A percentile compares a stretch with the other conserved stretches of the same genome.
These are phyloP conservation scores for Trachelus iudaicus DNA, from an alignment of 2,888 invertebrate species.

Conservation along the genomic window DNA sequence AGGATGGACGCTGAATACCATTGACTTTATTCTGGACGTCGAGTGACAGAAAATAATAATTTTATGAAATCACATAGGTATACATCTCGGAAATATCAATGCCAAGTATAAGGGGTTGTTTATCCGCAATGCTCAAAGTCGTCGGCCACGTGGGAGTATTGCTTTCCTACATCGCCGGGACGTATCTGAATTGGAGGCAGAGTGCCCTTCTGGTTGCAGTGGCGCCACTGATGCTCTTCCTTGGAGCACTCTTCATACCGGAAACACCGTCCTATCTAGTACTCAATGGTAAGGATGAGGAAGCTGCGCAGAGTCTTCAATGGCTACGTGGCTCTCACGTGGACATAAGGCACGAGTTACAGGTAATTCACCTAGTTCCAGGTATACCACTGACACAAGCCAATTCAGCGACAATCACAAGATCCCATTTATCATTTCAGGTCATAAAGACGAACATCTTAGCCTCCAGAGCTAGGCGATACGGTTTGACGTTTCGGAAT, in stretches of 20 bases:
- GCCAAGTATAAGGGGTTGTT: slow-evolving; percentile 85
- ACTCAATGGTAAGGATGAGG: slow-evolving; percentile 79
- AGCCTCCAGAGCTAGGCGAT: slow-evolving; percentile 60
- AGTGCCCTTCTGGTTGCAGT: slow-evolving; percentile 84
- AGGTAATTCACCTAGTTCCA: slow-evolving; percentile 40
- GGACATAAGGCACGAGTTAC: slow-evolving; percentile 79
- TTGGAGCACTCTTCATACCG: slow-evolving; percentile 82
- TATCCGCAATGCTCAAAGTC: slow-evolving; percentile 88
- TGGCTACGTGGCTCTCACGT: slow-evolving; percentile 87
- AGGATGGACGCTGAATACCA: not conserved
- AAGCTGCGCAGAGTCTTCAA: slow-evolving; percentile 77
- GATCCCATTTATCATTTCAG: slow-evolving; percentile 36
- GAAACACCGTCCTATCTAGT: slow-evolving; percentile 90
- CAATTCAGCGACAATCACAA: slow-evolving; percentile 24
- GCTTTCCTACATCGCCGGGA: slow-evolving; percentile 84
- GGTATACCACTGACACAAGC: not conserved
- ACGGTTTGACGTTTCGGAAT: slow-evolving; percentile 59
- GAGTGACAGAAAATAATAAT: not conserved
- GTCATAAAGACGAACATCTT: slow-evolving; percentile 62
- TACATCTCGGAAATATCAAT: slow-evolving; percentile 93
- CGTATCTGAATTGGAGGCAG: slow-evolving; percentile 86
- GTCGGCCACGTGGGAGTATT: slow-evolving; percentile 88
- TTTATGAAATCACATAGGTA: slow-evolving; percentile 69
- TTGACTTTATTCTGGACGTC: not conserved
- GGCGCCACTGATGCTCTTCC: slow-evolving; percentile 81